Conservation (phyloP, 2,888 invertebrate genomes). For the Cheilosia vernalis region DNA sequence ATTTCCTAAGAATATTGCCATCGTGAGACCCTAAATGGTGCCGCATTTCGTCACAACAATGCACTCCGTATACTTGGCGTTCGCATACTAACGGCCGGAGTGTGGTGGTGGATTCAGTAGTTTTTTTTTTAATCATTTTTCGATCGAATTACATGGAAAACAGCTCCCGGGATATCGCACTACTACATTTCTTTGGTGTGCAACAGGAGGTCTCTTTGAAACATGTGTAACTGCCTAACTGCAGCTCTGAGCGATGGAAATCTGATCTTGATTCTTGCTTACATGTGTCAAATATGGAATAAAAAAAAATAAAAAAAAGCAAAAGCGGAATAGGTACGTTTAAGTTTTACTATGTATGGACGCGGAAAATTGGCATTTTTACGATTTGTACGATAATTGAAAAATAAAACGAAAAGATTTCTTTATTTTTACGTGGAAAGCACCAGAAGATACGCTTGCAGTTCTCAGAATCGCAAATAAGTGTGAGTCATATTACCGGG, state of each 20-base stretch:
- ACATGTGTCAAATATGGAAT: constrained; percentile 55
- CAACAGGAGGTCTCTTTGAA: constrained; percentile 56
- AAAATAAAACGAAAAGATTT: background rate
- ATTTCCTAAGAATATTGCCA: constrained; percentile 52
- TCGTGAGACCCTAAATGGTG: constrained; percentile 59
- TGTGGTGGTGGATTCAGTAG: background rate
- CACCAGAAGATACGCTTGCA: too few species aligned
- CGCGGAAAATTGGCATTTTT: constrained; percentile 22
- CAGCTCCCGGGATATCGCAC: constrained; percentile 18
- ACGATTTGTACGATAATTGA: constrained; percentile 56
- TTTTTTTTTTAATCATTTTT: constrained; percentile 32
- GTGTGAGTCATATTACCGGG: too few species aligned
- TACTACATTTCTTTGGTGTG: constrained; percentile 24
- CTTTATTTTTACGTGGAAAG: too few species aligned
- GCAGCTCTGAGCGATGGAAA: constrained; percentile 38
- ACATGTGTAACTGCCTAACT: constrained; percentile 56
- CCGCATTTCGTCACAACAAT: constrained; percentile 49
- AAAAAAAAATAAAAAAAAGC: constrained; percentile 17
- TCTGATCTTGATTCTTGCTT: constrained; percentile 63
- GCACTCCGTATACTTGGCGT: background rate
- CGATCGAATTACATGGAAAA: constrained; percentile 59
- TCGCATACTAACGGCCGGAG: background rate
- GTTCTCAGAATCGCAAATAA: too few species aligned
- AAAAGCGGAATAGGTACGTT: constrained; percentile 13
- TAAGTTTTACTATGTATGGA: constrained; percentile 20